phyloP scores from a whole-genome alignment of 2,113 vertebrate genomes.

The Cottus gobio region DNA sequence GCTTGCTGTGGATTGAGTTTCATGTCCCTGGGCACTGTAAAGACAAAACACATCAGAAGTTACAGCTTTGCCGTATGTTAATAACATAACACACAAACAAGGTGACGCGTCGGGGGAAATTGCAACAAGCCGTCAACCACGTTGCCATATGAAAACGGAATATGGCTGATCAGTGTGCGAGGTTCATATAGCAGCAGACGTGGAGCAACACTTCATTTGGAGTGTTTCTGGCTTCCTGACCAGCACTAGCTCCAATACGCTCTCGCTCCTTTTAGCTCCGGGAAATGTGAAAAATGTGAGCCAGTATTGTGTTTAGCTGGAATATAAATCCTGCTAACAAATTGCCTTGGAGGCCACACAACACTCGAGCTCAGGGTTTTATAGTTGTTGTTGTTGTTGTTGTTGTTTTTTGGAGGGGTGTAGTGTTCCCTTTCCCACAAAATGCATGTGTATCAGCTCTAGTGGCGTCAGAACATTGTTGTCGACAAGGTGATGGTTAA shows the following conservation, averaged over 20 bases:
- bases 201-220: background rate
- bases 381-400: background rate
- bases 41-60: conserved; percentile 51
- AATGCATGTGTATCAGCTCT: background rate
- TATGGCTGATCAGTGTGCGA: background rate
- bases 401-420: background rate
- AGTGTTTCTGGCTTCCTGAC: background rate
- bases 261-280: background rate
- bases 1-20: conserved; percentile 99
- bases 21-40: conserved; percentile 95
- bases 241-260: background rate
- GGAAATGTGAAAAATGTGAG: conserved; percentile 1
- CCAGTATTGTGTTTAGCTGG: background rate
- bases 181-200: background rate
- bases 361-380: background rate
- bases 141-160: background rate
- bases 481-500: conserved; percentile 53
- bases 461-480: conserved; percentile 29
- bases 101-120: background rate
- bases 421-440: background rate
- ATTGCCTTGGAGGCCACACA: background rate
- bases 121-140: background rate
- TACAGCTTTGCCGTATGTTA: background rate
- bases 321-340: background rate
- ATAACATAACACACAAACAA: background rate